phyloP scores from a whole-genome alignment of 2,797 vertebrate genomes.

The Saxicola maurus region DNA sequence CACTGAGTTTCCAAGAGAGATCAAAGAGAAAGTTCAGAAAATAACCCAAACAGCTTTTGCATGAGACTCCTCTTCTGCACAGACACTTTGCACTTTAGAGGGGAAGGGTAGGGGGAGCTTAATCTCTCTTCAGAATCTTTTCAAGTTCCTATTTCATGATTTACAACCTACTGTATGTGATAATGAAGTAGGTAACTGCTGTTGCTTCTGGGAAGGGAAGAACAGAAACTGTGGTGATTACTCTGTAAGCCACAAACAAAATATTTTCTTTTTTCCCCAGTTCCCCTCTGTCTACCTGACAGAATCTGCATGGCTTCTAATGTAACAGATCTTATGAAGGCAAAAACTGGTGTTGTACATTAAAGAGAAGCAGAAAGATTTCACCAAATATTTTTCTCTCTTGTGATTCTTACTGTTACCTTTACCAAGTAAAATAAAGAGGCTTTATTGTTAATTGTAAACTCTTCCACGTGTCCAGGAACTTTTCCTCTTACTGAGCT shows the following conservation, averaged over 20 bases:
- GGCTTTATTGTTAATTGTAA: not conserved
- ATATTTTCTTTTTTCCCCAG: not conserved
- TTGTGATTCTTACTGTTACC: not conserved
- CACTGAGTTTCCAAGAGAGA: not conserved
- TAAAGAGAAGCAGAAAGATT: not conserved
- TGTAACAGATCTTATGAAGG: not conserved
- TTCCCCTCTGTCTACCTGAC: not conserved
- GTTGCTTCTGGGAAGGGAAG: not conserved
- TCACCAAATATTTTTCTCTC: not conserved
- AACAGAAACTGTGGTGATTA: not conserved
- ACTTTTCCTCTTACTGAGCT: not conserved
- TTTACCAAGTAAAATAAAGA: not conserved
- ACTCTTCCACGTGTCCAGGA: not conserved
- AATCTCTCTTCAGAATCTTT: not conserved
- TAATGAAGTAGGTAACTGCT: not conserved
- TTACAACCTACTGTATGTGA: not conserved
- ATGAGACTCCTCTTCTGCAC: not conserved
- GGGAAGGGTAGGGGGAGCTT: not conserved
- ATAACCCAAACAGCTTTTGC: not conserved
- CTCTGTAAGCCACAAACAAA: not conserved
- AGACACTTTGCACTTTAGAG: not conserved
- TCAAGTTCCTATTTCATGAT: slow-evolving; percentile 1
- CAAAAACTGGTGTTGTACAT: rapidly evolving
- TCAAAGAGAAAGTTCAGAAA: not conserved
- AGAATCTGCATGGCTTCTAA: not conserved